These are phyloP conservation scores for Drosophila nr. medialis DNA, from an alignment of 2,888 invertebrate genomes.

Conservation along the genomic window DNA sequence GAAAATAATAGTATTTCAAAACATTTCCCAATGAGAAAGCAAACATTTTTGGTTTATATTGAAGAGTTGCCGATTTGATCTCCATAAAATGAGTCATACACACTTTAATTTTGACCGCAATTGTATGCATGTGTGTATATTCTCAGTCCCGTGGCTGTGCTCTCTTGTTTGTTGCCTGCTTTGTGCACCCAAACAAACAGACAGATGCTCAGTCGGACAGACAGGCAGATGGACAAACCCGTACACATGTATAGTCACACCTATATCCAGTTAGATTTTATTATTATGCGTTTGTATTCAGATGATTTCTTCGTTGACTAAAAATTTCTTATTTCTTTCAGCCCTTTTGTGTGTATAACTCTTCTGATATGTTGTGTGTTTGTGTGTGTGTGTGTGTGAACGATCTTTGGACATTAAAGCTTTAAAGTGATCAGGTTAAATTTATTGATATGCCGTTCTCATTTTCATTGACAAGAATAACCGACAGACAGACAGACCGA, in stretches of 20 bases:
- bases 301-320: conserved; percentile 30
- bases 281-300: conserved; percentile 34
- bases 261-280: conserved; percentile 45
- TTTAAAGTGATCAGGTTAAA: conserved; percentile 52
- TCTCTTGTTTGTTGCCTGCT: conserved; percentile 17
- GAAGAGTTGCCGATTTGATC: neutral
- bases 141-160: conserved; percentile 6
- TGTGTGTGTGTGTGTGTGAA: conserved; percentile 25
- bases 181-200: conserved; percentile 17
- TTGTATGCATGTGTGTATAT: neutral
- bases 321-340: conserved; percentile 32
- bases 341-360: conserved; percentile 12
- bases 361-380: conserved; percentile 13
- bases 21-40: neutral
- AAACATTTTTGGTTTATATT: neutral
- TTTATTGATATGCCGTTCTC: conserved; percentile 51
- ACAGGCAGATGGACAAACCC: conserved; percentile 3
- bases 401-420: conserved; percentile 15
- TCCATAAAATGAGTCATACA: neutral
- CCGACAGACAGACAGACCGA: neutral
- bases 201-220: conserved; percentile 2
- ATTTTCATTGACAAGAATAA: conserved; percentile 56
- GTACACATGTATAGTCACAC: conserved; percentile 36
- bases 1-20: no score
- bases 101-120: neutral